Base-by-base conservation (phyloP, 53 echinoderm and acorn worm genomes). In the Henricia sp. region DNA sequence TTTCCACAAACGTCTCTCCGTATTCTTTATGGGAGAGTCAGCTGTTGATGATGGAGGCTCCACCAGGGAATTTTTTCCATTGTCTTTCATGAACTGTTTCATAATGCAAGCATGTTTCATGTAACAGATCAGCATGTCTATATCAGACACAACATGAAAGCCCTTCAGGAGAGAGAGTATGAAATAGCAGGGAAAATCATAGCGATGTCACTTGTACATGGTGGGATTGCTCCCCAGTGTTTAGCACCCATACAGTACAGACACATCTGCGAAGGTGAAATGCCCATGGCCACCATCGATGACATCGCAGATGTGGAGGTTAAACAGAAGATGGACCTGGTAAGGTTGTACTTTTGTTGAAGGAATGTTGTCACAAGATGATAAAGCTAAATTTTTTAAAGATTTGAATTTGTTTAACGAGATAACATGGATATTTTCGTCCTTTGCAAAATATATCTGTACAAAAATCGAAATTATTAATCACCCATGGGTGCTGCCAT, bases 21-120 rank as follows among this genome's bases (percentile, higher is more conserved):
- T 69, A 2, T 13, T 24, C 4, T 69, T 69, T 23, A 5, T 24
- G 4, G 69, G 43, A 43, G 69, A 69, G 25, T 3, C 69, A 43
- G 69, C 42, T 2, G 69, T 69, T 8, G 69, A 69, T n/a, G 69
- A 69, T 8, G 69, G 69, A 17, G 69, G 69, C 8, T 46, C 42
- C 4, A 69, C 69, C 3, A 69, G 69, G 14, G 69, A 69, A 27
- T 69, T 41, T 43, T 69, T 29, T 41, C 69, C 9, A 10, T 21
- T 9, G 25, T 69, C 2, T 64, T 64, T 8, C 29, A n/a, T 11
- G 30, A 12, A 33, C 30, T 64, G 11, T 69, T 43, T 28, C 6
- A 3, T 6, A 69, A 69, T 29, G 65, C 34, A 20, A 16, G 13
- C 11, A 24, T 69, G 42, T 1, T 69, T 25, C 16, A n/a, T 8